Conservation (phyloP, 1,140 invertebrate genomes). For the Aphelenchoides fujianensis region DNA sequence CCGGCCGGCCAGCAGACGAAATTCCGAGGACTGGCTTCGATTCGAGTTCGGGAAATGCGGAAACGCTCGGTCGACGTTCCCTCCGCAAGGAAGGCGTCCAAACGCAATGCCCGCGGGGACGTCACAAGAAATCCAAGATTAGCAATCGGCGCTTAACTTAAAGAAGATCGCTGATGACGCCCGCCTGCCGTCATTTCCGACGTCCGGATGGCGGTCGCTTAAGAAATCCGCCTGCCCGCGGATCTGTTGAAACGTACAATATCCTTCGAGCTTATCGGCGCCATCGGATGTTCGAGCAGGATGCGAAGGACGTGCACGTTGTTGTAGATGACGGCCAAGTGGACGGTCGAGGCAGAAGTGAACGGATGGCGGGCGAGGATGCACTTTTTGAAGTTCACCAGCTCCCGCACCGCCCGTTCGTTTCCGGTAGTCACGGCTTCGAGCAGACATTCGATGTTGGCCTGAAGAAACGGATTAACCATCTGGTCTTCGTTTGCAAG, state of each 20-base stretch:
- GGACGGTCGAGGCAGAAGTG: slow-evolving; percentile 38
- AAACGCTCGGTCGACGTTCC: too few species aligned
- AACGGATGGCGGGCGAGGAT: slow-evolving; percentile 40
- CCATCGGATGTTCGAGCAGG: slow-evolving; percentile 28
- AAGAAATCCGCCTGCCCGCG: not conserved
- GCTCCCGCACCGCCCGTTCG: slow-evolving; percentile 29
- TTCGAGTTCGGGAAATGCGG: not conserved
- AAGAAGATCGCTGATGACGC: too few species aligned
- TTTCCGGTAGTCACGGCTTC: slow-evolving; percentile 34
- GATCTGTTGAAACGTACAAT: slow-evolving; percentile 43
- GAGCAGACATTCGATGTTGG: slow-evolving; percentile 33
- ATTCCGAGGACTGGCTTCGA: not conserved
- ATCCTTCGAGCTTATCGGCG: slow-evolving; percentile 43
- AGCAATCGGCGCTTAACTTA: too few species aligned
- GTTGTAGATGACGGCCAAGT: slow-evolving; percentile 47
- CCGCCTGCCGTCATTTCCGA: too few species aligned
- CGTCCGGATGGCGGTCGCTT: too few species aligned
- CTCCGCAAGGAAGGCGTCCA: too few species aligned
- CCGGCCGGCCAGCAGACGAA: too few species aligned
- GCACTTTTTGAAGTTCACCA: slow-evolving; percentile 35
- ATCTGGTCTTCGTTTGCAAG: slow-evolving; percentile 7
- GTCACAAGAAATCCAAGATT: too few species aligned
- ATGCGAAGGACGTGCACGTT: slow-evolving; percentile 34
- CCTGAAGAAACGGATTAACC: slow-evolving; percentile 9
- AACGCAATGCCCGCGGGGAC: too few species aligned